These are phyloP conservation scores for Zaprionus davidi DNA, from an alignment of 1,140 invertebrate species.

Conservation along the genomic window DNA sequence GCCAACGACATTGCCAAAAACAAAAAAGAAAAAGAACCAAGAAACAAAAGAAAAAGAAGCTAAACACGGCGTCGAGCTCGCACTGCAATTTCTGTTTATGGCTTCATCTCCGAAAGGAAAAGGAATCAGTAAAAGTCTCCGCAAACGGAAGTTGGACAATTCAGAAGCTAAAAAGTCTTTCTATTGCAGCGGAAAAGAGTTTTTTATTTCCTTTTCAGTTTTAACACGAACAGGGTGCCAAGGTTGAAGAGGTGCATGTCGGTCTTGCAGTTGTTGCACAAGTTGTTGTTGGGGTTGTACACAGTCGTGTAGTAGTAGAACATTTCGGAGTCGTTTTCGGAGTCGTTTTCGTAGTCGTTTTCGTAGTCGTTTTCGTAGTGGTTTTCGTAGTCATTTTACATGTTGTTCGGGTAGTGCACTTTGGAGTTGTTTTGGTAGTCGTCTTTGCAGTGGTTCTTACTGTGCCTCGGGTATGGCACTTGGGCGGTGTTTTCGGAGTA, in stretches of 20 bases:
- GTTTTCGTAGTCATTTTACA: background rate
- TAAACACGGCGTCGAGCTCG: conserved; percentile 5
- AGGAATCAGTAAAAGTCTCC: background rate
- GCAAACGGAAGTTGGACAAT: background rate
- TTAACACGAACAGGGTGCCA: background rate
- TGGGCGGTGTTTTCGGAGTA: background rate
- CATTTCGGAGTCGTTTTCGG: background rate
- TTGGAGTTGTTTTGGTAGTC: background rate
- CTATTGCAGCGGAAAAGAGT: background rate
- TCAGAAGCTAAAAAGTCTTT: background rate
- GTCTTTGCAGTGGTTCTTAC: background rate
- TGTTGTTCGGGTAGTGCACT: background rate
- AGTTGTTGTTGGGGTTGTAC: background rate
- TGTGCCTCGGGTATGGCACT: background rate
- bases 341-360: background rate
- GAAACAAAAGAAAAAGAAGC: conserved; percentile 3
- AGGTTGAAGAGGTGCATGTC: background rate
- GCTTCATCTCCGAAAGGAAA: conserved; percentile 2
- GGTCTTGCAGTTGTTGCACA: background rate
- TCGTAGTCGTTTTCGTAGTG: background rate
- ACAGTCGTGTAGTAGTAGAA: background rate
- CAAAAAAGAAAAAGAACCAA: background rate
- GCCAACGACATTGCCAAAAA: conserved; percentile 29
- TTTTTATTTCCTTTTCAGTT: background rate
- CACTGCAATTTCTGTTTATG: conserved; percentile 9